Base-by-base conservation (phyloP, 1,140 invertebrate species). In the Drosophila pandora region DNA sequence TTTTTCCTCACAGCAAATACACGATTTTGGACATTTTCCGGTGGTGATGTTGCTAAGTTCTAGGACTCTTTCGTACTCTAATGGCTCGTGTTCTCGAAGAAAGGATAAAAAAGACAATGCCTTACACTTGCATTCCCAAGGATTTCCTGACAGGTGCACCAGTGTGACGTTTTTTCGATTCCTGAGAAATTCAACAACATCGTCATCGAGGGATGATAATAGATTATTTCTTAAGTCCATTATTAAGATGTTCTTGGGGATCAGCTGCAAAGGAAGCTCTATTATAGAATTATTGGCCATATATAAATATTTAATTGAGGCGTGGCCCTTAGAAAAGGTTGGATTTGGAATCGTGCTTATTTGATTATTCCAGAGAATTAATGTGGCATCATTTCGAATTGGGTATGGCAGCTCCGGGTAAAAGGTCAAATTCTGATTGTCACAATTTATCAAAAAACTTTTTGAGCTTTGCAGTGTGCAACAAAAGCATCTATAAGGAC, bases 1-100 rank as follows among this genome's bases (percentile, higher is more conserved):
- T n/a, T 22, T 37, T 9, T 67, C 49, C 7, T 47, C 4, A 41
- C 65, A 68, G 9, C 65, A 69, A 4, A 65, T 25, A 9, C 62
- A 65, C 0, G 10, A n/a, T 6, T 65, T 17, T 2, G 62, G 58
- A 9, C 62, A 65, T 41, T 63, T 25, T 8, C 1, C n/a, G 12
- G 1, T 13, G 25, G 58, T 10, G 22, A 65, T 50, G 37, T 49
- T 49, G 45, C 45, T 63, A 9, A 32, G 25, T 10, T 25, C 28
- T 4, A 65, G 25, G 9, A 17, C 13, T 6, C 22, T 6, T 8
- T 25, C 13, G 7, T 65, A 65, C 39, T 62, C 62, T 3, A 34
- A 13, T 1, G 58, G 32, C 3, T 65, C 58, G 4, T 32, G 2
- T 9, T 63, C 45, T 12, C 58, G 22, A 9, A 65, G 12, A 41